Base-by-base conservation (phyloP, 2,797 vertebrate species). In the Morelia viridis region DNA sequence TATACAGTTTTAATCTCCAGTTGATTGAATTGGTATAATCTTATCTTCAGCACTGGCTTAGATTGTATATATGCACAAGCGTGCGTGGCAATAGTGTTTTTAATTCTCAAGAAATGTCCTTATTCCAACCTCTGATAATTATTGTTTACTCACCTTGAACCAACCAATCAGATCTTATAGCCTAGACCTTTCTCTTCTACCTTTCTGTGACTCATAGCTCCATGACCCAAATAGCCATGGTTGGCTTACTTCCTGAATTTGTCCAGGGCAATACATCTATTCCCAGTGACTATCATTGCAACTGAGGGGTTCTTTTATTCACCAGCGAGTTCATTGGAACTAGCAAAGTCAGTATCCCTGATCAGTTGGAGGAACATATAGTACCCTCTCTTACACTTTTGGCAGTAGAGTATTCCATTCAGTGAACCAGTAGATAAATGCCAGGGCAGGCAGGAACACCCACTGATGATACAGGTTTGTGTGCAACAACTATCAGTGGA, bases 11-110 rank as follows among this genome's bases (percentile, higher is more conserved):
- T 56, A 84, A 41, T 64, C n/a, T 92, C 64, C 71, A 12, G 35
- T 90, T 93, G 50, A 76, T 71, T 94, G 95, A 91, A 94, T 94
- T 80, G 85, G 28, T 92, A 88, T 94, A 94, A 93, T 93, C 95
- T 97, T 94, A 96, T 96, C 96, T 95, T 53, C 89, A 58, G 31
- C 50, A 60, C 61, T 84, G 87, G 91, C 26, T 65, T 53, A 64
- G 46, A 53, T 88, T 50, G 64, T 50, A 1, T 61, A 31, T 57
- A 19, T 31, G 28, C 56, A 31, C 85, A 80, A 24, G 35, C 11
- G 7, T 80, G 71, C 3, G 3, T 9, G 10, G 46, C 71, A 24
- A 46, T 80, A 80, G 3, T 5, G 22, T 80, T 68, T 56, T 53
- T 26, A 50, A 61, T 89, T 92, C 62, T 89, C n/a, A 50, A 89